These are phyloP conservation scores for Drosophila nigrodunni DNA, from an alignment of 1,140 invertebrate genomes.

Conservation along the genomic window DNA sequence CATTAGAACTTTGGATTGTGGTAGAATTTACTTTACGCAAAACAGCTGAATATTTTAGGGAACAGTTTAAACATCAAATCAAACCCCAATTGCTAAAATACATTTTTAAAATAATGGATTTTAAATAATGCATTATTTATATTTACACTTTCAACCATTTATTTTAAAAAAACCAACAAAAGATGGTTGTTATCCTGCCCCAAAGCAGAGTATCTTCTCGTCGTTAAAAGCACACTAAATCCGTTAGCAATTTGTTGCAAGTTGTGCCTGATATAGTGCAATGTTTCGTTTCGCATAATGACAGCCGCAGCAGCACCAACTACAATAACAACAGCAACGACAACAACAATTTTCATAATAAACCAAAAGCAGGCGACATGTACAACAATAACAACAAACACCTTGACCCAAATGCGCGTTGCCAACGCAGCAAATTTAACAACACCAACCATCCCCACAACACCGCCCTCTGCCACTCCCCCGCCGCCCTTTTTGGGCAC, in stretches of 20 bases:
- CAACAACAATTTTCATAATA: conserved; percentile 79
- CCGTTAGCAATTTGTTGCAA: conserved; percentile 13
- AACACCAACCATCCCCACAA: conserved; percentile 10
- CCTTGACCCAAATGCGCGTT: conserved; percentile 77
- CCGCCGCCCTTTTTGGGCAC: conserved; percentile 2
- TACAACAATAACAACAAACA: conserved; percentile 61
- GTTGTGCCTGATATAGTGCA: conserved; percentile 34
- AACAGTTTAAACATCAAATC: too few species aligned
- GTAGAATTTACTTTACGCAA: not conserved
- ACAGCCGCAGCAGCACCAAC: conserved; percentile 56
- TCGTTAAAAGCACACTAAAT: not conserved
- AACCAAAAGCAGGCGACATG: conserved; percentile 56
- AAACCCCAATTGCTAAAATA: too few species aligned
- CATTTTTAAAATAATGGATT: too few species aligned
- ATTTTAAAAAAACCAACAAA: too few species aligned
- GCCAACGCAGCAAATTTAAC: conserved; percentile 64
- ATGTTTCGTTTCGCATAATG: conserved; percentile 60
- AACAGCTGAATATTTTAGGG: too few species aligned
- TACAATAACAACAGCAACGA: conserved; percentile 13
- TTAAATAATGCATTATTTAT: too few species aligned
- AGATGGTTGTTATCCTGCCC: too few species aligned
- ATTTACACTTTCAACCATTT: too few species aligned
- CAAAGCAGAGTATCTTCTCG: not conserved
- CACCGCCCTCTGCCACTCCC: not conserved
- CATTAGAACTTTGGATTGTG: too few species aligned